Percentiles rank a stretch among this genome's conserved stretches.
phyloP scores from a whole-genome alignment of 1,140 invertebrate species.

The Sipha flava region DNA sequence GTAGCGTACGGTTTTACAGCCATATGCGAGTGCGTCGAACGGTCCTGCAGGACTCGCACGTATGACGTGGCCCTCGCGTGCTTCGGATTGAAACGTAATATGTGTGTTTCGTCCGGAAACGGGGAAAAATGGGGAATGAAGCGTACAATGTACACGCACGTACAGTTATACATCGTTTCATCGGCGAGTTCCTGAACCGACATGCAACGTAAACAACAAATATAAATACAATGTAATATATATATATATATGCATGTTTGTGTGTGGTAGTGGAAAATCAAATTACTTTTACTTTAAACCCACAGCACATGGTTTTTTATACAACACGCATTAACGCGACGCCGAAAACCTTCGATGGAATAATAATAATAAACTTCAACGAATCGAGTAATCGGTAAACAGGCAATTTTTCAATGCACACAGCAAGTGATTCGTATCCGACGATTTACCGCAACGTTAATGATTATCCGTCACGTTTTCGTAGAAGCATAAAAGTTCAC shows the following conservation, averaged over 20 bases:
- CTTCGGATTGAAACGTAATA: too few species aligned
- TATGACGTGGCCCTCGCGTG: too few species aligned
- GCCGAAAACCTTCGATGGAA: not conserved
- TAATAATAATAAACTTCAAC: not conserved
- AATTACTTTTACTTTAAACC: not conserved
- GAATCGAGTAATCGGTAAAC: not conserved
- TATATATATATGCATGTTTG: not conserved
- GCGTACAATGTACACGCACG: not conserved
- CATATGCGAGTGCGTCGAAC: too few species aligned
- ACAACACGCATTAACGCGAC: not conserved
- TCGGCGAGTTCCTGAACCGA: not conserved
- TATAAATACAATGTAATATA: not conserved
- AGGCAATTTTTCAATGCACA: not conserved
- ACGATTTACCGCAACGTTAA: not conserved
- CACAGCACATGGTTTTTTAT: not conserved
- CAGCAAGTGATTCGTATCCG: not conserved
- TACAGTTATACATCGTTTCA: not conserved
- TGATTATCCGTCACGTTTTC: not conserved
- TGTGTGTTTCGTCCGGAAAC: too few species aligned
- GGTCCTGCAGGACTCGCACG: too few species aligned
- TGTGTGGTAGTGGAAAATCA: not conserved
- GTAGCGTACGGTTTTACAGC: too few species aligned
- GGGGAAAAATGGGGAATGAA: too few species aligned
- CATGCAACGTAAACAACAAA: not conserved
- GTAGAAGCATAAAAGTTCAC: not conserved